Percentiles rank a stretch among this genome's conserved stretches.
Evolutionary conservation across 1,140 invertebrate genomes (phyloP).

Genomic region (Cephus cinctus): DNA sequence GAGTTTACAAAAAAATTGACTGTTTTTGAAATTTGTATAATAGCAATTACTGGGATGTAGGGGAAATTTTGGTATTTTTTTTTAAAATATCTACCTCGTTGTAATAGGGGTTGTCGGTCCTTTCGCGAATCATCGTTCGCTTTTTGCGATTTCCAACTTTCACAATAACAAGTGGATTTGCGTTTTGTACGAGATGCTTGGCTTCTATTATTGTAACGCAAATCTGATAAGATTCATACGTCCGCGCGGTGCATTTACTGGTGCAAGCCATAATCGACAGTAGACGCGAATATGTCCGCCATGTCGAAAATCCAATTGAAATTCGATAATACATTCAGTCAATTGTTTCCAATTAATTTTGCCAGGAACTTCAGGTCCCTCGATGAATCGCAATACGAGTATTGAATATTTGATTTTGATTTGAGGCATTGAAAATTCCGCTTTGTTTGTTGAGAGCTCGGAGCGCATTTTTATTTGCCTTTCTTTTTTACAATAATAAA

Average conservation of each 20-base stretch:
- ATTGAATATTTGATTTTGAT: too few species aligned
- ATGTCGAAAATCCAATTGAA: too few species aligned
- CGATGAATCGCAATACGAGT: too few species aligned
- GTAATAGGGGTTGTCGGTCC: conserved; percentile 60
- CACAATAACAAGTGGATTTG: conserved; percentile 59
- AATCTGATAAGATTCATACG: conserved; percentile 39
- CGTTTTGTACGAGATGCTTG: conserved; percentile 53
- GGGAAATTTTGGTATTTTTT: conserved; percentile 7
- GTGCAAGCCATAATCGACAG: conserved; percentile 1
- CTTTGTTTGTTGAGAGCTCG: too few species aligned
- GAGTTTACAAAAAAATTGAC: conserved; percentile 46
- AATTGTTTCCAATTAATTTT: too few species aligned
- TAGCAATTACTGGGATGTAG: conserved; percentile 3
- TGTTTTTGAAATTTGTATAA: background rate
- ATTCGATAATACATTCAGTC: too few species aligned
- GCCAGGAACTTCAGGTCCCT: too few species aligned
- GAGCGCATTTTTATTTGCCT: too few species aligned
- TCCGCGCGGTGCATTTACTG: background rate
- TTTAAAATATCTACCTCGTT: conserved; percentile 56
- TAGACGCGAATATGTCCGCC: too few species aligned
- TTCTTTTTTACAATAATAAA: too few species aligned
- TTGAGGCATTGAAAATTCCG: too few species aligned
- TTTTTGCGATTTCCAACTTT: conserved; percentile 59
- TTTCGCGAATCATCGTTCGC: conserved; percentile 54
- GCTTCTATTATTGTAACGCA: conserved; percentile 59